A percentile compares a stretch with the other conserved stretches of the same genome.
These are phyloP conservation scores for Phyllopteryx taeniolatus DNA, from an alignment of 2,113 vertebrate species.

Conservation along the genomic window DNA sequence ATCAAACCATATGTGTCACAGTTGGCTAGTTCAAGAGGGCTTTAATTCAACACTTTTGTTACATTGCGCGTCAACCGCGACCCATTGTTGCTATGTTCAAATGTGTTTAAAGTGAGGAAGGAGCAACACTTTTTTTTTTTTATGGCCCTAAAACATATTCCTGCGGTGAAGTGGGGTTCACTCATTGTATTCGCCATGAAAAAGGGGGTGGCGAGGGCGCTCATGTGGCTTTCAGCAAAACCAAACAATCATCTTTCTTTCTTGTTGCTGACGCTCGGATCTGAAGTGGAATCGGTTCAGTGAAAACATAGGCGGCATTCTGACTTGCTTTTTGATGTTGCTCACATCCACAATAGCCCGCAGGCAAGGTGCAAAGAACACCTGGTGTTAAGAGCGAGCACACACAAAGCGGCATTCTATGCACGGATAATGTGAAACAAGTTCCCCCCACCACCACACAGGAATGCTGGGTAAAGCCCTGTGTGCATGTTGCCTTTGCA, in stretches of 20 bases:
- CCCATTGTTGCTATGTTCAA: no score
- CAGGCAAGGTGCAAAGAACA: background rate
- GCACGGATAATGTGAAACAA: slow-evolving; percentile 10
- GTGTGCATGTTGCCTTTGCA: slow-evolving; percentile 44
- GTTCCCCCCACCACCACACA: slow-evolving; percentile 13
- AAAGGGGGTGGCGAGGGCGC: no score
- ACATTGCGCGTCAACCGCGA: no score
- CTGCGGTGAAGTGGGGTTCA: background rate
- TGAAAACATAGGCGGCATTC: background rate
- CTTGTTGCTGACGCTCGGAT: background rate
- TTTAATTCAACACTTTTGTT: no score
- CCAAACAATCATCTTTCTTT: no score
- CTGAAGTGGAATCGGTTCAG: background rate
- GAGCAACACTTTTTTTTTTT: no score
- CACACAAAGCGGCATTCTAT: slow-evolving; percentile 10
- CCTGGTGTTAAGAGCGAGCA: slow-evolving; percentile 9
- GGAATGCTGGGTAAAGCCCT: slow-evolving; percentile 59
- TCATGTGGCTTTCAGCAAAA: background rate
- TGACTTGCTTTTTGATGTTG: background rate
- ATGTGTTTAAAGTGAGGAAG: no score
- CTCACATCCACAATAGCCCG: background rate
- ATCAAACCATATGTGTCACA: no score
- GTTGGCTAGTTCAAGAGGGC: no score
- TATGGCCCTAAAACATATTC: background rate
- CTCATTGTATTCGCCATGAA: background rate